Evolutionary conservation across 2,113 vertebrate genomes (phyloP).

Genomic region (Hippocampus comes): DNA sequence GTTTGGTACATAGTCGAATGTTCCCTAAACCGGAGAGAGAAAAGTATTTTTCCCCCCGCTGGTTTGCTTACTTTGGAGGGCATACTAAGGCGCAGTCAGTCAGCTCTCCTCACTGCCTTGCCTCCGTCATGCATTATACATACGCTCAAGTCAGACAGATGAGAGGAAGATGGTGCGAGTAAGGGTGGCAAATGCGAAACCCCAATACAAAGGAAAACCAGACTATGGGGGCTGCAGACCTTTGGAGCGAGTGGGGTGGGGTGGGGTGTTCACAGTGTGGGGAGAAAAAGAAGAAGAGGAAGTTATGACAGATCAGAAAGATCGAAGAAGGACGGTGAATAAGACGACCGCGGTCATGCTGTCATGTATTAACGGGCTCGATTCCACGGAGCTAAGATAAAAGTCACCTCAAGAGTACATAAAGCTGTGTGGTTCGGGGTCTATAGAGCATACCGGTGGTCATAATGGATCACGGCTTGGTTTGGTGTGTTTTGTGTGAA

Average conservation of each 20-base stretch:
- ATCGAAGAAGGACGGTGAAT: background rate
- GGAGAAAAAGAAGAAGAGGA: constrained; percentile 6
- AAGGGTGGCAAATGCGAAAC: constrained; percentile 27
- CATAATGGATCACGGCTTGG: background rate
- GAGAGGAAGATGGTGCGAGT: constrained; percentile 43
- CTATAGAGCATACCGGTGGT: background rate
- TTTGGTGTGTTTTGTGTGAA: background rate
- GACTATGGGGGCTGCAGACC: constrained; percentile 32
- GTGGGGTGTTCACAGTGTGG: constrained; percentile 12
- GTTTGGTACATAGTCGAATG: background rate
- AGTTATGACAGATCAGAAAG: constrained; percentile 15
- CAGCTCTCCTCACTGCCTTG: constrained; percentile 56
- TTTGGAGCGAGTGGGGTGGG: background rate
- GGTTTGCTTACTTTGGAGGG: constrained; percentile 20
- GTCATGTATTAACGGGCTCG: constrained; percentile 40
- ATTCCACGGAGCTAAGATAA: constrained; percentile 19
- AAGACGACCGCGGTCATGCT: constrained; percentile 16
- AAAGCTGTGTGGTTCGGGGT: constrained; percentile 38
- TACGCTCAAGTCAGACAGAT: constrained; percentile 56
- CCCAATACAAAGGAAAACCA: constrained; percentile 11
- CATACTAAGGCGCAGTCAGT: constrained; percentile 51
- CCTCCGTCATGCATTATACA: constrained; percentile 70
- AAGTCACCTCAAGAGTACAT: constrained; percentile 32
- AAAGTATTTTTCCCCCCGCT: background rate
- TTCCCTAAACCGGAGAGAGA: background rate